Evolutionary conservation across 2,113 vertebrate genomes (phyloP), one percentile per base, ranked within the genome.

Genomic region (Antigone vipio): DNA sequence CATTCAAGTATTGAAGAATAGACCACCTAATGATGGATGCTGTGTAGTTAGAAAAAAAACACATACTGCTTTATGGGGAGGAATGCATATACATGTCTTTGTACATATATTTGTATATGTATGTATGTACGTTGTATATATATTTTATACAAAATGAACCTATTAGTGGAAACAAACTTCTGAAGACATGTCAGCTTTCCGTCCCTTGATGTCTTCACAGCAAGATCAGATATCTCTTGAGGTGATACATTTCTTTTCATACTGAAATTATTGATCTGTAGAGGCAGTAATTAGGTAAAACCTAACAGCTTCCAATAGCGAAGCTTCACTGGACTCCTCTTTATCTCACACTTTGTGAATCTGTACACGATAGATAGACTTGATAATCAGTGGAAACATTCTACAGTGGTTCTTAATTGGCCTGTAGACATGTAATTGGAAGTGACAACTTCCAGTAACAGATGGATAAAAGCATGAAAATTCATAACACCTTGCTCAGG

Each of bases 361-460:
- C 23, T 85, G 22, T 2, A 1, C 21, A 35, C 0, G 6, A 53
- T 5, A 50, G 58, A 47, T 0, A 30, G 38, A n/a, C 32, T 15
- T 84, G 19, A 32, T 68, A 29, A 10, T 40, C 38, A 7, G 27
- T 9, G 35, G 35, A 73, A 71, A 27, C 18, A 67, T 62, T 53
- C 68, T 77, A 24, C 16, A 53, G 0, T 14, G 4, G 13, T 24
- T 58, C 29, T 62, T 81, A 68, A 23, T 1, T 77, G 55, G 34
- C 74, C 11, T 60, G 84, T 13, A 87, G 64, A 16, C 20, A 34
- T 35, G 14, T 22, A 53, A 76, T 17, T 71, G 52, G 23, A 89
- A 71, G 16, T 42, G n/a, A 85, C 88, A 94, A 53, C 18, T 66
- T 88, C 30, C 42, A 56, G 45, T 42, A 81, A 26, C 15, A n/a